Conservation (phyloP, 2,113 vertebrate species). For the Dinomys branickii region DNA sequence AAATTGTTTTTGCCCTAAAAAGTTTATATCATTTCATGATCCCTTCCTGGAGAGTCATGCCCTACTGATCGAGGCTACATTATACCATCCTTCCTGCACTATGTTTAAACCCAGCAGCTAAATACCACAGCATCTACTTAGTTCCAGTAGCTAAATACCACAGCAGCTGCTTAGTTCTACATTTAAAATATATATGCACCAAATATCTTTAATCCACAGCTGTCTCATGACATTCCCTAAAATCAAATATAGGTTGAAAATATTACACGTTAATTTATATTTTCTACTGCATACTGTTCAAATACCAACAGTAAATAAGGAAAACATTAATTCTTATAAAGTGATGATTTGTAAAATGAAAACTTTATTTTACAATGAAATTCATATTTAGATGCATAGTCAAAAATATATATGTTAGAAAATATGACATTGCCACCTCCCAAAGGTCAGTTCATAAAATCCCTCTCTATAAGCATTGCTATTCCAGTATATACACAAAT, state of each 20-base stretch:
- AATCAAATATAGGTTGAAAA: constrained; percentile 41
- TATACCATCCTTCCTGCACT: background rate
- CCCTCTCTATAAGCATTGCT: background rate
- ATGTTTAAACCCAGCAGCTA: background rate
- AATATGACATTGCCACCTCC: background rate
- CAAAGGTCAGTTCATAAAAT: constrained; percentile 30
- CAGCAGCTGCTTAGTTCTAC: background rate
- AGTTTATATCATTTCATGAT: background rate
- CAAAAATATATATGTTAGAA: background rate
- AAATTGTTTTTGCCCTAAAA: background rate
- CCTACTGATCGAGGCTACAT: background rate
- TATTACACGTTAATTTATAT: constrained; percentile 42
- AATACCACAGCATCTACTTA: background rate
- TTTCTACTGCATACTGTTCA: constrained; percentile 21
- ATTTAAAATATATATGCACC: background rate
- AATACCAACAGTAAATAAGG: background rate
- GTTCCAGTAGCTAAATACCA: background rate
- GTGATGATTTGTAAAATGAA: background rate
- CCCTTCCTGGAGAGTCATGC: background rate
- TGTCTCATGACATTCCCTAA: background rate
- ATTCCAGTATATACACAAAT: constrained; percentile 9
- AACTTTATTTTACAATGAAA: constrained; percentile 36
- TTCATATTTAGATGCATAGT: background rate
- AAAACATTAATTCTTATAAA: background rate
- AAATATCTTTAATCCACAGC: constrained; percentile 3